Evolutionary conservation across 1,140 invertebrate species (phyloP), one percentile per base, ranked within the genome.

Genomic region (Hycleus phaleratus): DNA sequence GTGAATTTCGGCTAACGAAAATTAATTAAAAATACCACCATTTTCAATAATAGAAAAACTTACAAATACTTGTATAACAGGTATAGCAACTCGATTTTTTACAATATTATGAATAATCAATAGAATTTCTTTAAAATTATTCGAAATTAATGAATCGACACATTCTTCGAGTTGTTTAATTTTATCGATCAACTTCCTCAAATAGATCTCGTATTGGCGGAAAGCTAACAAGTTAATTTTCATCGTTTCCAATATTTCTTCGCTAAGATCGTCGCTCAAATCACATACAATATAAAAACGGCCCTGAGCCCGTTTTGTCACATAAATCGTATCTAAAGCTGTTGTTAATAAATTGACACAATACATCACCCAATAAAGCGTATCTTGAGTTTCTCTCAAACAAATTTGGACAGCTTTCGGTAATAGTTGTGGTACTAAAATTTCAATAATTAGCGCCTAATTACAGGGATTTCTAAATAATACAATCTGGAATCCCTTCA

Each of bases 401-500:
- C 79, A 81, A 4, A 76, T 79, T 44, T 74, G 76, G 1, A 79
- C 63, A 0, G 82, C 79, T 57, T 81, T 76, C 49, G 81, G 76
- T n/a, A 85, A 65, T 62, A 83, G 78, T 58, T 73, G 75, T 0
- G 83, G 81, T 46, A 86, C 83, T 86, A 64, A 4, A 69, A 43
- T 5, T 46, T 26, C 11, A 11, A 6, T 39, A 46, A 4, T 12
- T 9, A 48, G 3, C 2, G 38, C 4, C 10, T 42, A 42, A 42
- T 42, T 42, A 18, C 1, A 18, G 2, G 32, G 38, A 56, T 49
- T 46, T 77, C 79, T 4, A 32, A 32, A 7, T 32, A 32, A 7
- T 75, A 85, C 84, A 63, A 66, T 86, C 82, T 40, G 82, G 81
- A 63, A 87, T 85, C 3, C 78, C 80, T 49, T 82, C 80, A 2